Conservation (phyloP, 2,797 vertebrate genomes). For the Darevskia nairensis region DNA sequence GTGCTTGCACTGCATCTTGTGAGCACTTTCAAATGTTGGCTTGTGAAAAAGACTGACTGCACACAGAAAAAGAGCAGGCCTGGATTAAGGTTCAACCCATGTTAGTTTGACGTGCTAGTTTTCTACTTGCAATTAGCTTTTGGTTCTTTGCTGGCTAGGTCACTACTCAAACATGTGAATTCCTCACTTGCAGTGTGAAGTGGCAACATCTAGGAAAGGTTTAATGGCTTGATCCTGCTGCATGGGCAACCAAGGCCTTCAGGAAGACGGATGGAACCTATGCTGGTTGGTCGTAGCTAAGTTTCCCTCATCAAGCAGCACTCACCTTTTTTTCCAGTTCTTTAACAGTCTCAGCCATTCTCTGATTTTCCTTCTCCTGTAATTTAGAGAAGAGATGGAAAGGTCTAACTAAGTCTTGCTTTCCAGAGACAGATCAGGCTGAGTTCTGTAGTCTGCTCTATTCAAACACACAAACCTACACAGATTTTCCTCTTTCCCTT, state of each 20-base stretch:
- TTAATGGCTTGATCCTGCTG: neutral
- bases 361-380: conserved; percentile 42
- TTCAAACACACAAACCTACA: neutral
- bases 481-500: neutral
- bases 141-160: neutral
- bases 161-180: neutral
- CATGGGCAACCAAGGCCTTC: neutral
- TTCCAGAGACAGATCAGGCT: neutral
- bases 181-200: neutral
- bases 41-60: neutral
- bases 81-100: neutral
- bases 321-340: conserved; percentile 40
- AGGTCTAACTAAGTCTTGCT: neutral
- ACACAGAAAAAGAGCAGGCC: neutral
- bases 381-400: neutral
- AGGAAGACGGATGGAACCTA: neutral
- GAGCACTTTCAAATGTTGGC: neutral
- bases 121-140: neutral
- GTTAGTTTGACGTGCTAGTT: neutral
- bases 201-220: neutral
- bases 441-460: too few species aligned
- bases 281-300: neutral
- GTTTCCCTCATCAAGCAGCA: neutral
- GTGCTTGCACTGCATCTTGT: too few species aligned
- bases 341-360: conserved; percentile 19